Conservation (phyloP, 2,888 invertebrate species). For the Folsomia candida region DNA sequence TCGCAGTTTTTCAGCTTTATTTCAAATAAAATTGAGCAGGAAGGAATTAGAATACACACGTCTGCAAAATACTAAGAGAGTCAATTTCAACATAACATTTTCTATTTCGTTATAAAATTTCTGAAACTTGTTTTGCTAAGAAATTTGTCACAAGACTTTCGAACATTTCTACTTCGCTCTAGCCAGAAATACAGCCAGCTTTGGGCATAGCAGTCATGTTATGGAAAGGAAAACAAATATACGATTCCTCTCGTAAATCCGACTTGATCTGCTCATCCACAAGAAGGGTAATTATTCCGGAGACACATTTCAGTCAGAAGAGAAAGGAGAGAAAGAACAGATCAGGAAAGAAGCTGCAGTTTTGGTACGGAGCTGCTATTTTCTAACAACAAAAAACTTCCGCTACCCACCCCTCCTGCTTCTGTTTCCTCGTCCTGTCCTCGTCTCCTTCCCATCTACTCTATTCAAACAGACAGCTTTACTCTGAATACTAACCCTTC, state of each 20-base stretch:
- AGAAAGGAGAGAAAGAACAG: background rate
- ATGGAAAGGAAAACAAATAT: background rate
- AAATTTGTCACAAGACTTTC: too few species aligned
- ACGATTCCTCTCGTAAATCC: background rate
- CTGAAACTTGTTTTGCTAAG: too few species aligned
- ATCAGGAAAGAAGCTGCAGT: background rate
- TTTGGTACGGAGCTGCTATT: background rate
- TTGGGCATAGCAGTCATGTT: background rate
- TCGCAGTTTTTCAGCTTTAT: too few species aligned
- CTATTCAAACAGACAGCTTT: background rate
- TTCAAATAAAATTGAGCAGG: too few species aligned
- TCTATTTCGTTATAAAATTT: background rate
- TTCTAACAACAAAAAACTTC: slow-evolving; percentile 7
- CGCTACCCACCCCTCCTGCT: background rate
- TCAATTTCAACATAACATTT: background rate
- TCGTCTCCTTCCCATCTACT: background rate
- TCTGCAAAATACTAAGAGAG: background rate
- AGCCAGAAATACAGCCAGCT: background rate
- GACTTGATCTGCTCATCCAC: background rate
- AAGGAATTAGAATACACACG: too few species aligned
- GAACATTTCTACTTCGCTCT: too few species aligned
- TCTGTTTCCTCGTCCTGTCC: slow-evolving; percentile 3
- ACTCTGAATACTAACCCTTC: background rate
- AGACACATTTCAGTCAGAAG: slow-evolving; percentile 1
- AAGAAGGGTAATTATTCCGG: slow-evolving; percentile 15